phyloP scores from a whole-genome alignment of 2,888 invertebrate species.

The Pammene aurita region DNA sequence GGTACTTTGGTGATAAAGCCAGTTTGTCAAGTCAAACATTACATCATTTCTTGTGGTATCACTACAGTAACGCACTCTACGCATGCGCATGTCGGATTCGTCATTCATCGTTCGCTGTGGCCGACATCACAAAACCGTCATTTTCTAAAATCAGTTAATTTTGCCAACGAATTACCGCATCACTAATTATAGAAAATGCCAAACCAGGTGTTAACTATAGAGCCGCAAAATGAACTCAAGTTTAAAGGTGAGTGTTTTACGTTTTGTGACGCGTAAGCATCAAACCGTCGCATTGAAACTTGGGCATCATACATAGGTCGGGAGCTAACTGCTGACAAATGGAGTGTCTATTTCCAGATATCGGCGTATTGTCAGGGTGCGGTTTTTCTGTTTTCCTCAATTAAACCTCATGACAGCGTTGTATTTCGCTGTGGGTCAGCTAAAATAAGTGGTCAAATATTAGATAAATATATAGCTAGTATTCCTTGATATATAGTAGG shows the following conservation, averaged over 20 bases:
- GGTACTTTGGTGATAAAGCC: neutral
- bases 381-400: conserved; percentile 64
- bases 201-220: conserved; percentile 92
- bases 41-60: conserved; percentile 14
- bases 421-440: conserved; percentile 23
- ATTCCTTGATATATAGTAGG: conserved; percentile 23
- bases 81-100: conserved; percentile 68
- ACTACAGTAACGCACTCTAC: conserved; percentile 31
- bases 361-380: conserved; percentile 79
- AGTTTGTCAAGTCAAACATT: conserved; percentile 2
- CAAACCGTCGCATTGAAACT: conserved; percentile 67
- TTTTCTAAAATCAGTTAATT: conserved; percentile 65
- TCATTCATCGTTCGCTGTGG: conserved; percentile 68
- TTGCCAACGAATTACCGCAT: conserved; percentile 75
- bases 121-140: conserved; percentile 69
- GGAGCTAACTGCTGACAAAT: conserved; percentile 79
- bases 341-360: conserved; percentile 83
- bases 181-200: conserved; percentile 83
- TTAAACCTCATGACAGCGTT: conserved; percentile 5
- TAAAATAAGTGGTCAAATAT: conserved; percentile 13
- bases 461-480: conserved; percentile 1
- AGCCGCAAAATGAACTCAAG: conserved; percentile 94
- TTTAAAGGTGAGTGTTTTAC: conserved; percentile 90
- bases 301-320: conserved; percentile 68
- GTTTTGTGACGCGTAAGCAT: conserved; percentile 51